These are phyloP conservation scores for Nasonovia ribisnigri DNA, from an alignment of 2,888 invertebrate genomes.

Conservation along the genomic window DNA sequence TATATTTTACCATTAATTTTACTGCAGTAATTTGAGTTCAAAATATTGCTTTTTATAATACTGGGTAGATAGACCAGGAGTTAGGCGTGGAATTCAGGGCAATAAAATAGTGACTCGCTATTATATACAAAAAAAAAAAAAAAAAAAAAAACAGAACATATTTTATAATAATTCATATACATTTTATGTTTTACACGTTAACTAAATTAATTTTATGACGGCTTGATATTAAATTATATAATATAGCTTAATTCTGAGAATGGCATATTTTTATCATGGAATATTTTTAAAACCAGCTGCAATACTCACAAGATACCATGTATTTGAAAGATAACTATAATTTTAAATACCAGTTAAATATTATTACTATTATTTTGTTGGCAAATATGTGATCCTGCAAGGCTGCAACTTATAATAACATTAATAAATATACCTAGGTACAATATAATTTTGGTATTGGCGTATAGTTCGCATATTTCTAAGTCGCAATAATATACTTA, in stretches of 20 bases:
- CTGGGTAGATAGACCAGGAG: neutral
- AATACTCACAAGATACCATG: neutral
- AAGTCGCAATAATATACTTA: neutral
- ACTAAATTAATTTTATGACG: conserved; percentile 18
- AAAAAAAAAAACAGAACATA: neutral
- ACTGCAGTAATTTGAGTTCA: neutral
- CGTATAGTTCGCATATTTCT: neutral
- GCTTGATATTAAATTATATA: neutral
- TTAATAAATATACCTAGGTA: neutral
- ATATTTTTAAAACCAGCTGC: neutral
- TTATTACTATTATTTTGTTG: neutral
- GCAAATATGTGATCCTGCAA: neutral
- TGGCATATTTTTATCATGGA: neutral
- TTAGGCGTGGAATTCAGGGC: neutral
- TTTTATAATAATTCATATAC: neutral
- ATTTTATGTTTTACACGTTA: neutral
- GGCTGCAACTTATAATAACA: neutral
- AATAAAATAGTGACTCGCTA: conserved; percentile 8
- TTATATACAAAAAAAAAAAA: conserved; percentile 11
- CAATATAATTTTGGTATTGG: neutral
- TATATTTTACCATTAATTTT: neutral
- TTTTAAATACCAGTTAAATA: neutral
- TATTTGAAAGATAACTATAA: neutral
- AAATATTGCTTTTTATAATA: neutral
- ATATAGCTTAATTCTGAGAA: neutral